phyloP scores from a whole-genome alignment of 2,797 vertebrate genomes.

The Chlorospingus semifuscus region DNA sequence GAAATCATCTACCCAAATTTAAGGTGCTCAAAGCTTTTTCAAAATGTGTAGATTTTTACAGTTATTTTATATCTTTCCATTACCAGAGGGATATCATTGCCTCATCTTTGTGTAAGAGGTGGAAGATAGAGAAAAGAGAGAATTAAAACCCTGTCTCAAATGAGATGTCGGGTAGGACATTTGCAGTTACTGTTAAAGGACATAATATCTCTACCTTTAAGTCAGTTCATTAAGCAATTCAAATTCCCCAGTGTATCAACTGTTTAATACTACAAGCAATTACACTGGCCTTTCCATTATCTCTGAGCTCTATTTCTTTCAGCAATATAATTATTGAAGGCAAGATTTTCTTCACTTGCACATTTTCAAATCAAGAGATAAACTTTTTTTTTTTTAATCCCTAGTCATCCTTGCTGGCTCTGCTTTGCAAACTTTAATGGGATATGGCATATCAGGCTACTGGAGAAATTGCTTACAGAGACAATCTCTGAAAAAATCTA shows the following conservation, averaged over 20 bases:
- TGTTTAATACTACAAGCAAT: constrained; percentile 56
- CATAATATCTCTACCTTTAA: constrained; percentile 31
- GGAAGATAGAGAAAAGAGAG: background rate
- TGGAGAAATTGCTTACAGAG: constrained; percentile 35
- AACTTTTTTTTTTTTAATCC: background rate
- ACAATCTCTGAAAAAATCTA: background rate
- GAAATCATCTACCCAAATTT: background rate
- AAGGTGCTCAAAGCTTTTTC: background rate
- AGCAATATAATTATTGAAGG: constrained; percentile 51
- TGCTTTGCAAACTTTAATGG: constrained; percentile 57
- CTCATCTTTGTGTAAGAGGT: background rate
- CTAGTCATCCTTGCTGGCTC: constrained; percentile 33
- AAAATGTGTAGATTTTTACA: background rate
- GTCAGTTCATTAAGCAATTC: constrained; percentile 48
- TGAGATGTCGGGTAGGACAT: background rate
- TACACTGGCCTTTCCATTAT: constrained; percentile 52
- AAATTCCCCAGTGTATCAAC: constrained; percentile 37
- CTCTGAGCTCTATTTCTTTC: constrained; percentile 44
- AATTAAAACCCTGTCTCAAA: background rate
- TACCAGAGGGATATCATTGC: background rate
- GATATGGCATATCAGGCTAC: constrained; percentile 37
- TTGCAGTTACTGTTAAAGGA: constrained; percentile 29
- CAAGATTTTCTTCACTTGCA: constrained; percentile 1
- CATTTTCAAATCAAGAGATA: constrained; percentile 47
- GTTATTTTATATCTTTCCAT: background rate